Evolutionary conservation across 2,888 invertebrate species (phyloP), one percentile per base, ranked within the genome.

Genomic region (Coremacera marginata): DNA sequence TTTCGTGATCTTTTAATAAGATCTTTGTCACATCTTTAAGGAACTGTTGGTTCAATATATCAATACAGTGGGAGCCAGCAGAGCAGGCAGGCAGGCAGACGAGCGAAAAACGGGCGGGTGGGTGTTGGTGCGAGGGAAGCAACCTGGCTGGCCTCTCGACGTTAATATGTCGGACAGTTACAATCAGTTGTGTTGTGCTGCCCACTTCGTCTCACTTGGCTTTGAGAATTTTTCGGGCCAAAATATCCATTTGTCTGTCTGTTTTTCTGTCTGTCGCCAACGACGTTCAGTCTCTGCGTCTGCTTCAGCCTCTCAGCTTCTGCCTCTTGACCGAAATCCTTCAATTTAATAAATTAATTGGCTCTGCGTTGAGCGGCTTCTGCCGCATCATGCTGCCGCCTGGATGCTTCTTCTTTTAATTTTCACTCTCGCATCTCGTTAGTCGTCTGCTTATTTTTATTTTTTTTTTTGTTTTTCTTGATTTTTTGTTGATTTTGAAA

Each of bases 291-390:
- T 49, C 16, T 52, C n/a, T 25, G 57, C 71, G 22, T 37, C 27
- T 31, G 49, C 25, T 70, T 57, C 22, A 14, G 57, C 37, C 19
- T n/a, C 62, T 60, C 57, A 49, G 68, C 72, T 68, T 49, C 72
- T 72, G 75, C 78, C 52, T 65, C 73, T 22, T 75, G 75, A 75
- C 78, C 78, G 78, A 79, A 85, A 86, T 84, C 86, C 88, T 86
- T 87, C 86, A 88, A 88, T 88, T 88, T 87, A 87, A 88, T 88
- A 88, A 87, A 87, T 87, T 88, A 87, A 87, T 87, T 87, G 87
- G 88, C 87, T 87, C 86, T 83, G 84, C 82, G 83, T 81, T 82
- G 83, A 82, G 62, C 51, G 73, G 19, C 31, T 62, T 72, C 19
- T 72, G 60, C n/a, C 67, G 19, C 31, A 67, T 37, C 34, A n/a